A percentile compares a stretch with the other conserved stretches of the same genome.
These are phyloP conservation scores for Arnoldichthys spilopterus DNA, from an alignment of 2,797 vertebrate species.

Conservation along the genomic window DNA sequence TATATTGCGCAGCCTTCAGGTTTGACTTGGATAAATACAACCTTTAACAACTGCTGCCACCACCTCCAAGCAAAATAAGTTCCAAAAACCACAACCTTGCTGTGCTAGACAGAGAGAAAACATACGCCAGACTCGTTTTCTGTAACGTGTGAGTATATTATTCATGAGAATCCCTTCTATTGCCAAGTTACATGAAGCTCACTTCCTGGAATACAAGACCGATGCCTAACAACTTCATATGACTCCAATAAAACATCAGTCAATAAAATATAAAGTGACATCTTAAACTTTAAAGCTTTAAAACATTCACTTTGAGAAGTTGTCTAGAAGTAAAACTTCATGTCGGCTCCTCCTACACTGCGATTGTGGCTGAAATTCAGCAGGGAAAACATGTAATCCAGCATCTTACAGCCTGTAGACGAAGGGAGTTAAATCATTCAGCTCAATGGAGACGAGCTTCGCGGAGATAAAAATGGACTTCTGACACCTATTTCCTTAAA, in stretches of 20 bases:
- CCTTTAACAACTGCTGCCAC: too few relatives aligned
- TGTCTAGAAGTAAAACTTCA: not conserved
- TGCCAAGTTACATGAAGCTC: constrained; percentile 35
- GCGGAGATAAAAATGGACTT: constrained; percentile 29
- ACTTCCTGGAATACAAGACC: constrained; percentile 31
- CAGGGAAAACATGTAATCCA: not conserved
- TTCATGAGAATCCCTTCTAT: constrained; percentile 36
- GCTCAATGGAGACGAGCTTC: constrained; percentile 5
- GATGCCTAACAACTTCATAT: constrained; percentile 41
- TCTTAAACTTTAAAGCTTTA: too few relatives aligned
- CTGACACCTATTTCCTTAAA: constrained; percentile 43
- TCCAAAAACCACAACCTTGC: too few relatives aligned
- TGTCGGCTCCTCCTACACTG: not conserved
- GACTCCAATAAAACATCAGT: constrained; percentile 41
- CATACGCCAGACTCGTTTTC: too few relatives aligned
- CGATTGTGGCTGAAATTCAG: not conserved
- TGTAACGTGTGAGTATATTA: not conserved
- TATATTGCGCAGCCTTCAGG: too few relatives aligned
- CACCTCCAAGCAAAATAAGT: too few relatives aligned
- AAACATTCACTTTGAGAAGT: constrained; percentile 31
- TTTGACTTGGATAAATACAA: too few relatives aligned
- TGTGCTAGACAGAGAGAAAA: constrained; percentile 24
- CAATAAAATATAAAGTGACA: constrained; percentile 37
- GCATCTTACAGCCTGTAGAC: not conserved
- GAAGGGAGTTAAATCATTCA: not conserved